Percentiles rank a stretch among this genome's conserved stretches.
phyloP scores from a whole-genome alignment of 2,888 invertebrate genomes.

The Merodon equestris region DNA sequence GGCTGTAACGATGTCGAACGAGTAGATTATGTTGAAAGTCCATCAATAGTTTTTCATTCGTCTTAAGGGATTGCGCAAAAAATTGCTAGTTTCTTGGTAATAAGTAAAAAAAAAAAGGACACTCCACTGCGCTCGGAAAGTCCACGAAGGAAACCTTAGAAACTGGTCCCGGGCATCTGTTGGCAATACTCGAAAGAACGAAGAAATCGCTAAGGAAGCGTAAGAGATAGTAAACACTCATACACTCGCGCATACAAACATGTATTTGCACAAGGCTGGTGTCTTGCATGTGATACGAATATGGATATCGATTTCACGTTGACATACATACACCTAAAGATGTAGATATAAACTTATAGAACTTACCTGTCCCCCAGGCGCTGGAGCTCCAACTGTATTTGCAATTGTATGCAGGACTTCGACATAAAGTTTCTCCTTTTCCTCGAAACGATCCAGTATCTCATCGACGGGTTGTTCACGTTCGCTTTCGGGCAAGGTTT shows the following conservation, averaged over 20 bases:
- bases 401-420: conserved; percentile 97
- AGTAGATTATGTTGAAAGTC: conserved; percentile 62
- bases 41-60: conserved; percentile 59
- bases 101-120: conserved; percentile 5
- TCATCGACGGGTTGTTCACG: conserved; percentile 78
- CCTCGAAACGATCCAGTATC: conserved; percentile 77
- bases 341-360: neutral
- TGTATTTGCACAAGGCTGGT: conserved; percentile 31
- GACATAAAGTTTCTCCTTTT: conserved; percentile 87
- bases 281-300: conserved; percentile 4
- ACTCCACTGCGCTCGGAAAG: neutral
- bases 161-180: neutral
- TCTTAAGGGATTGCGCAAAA: conserved; percentile 28
- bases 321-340: neutral
- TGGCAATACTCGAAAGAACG: too few relatives aligned
- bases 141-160: neutral
- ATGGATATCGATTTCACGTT: conserved; percentile 16
- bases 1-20: conserved; percentile 51
- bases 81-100: conserved; percentile 12
- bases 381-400: conserved; percentile 91
- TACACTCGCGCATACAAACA: neutral
- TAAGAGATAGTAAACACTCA: neutral
- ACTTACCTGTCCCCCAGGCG: conserved; percentile 83
- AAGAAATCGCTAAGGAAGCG: neutral
- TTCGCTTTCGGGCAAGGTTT: conserved; percentile 81